Evolutionary conservation across 2,888 invertebrate species (phyloP), one percentile per base, ranked within the genome.

Genomic region (Brachypalpus laphriformis): DNA sequence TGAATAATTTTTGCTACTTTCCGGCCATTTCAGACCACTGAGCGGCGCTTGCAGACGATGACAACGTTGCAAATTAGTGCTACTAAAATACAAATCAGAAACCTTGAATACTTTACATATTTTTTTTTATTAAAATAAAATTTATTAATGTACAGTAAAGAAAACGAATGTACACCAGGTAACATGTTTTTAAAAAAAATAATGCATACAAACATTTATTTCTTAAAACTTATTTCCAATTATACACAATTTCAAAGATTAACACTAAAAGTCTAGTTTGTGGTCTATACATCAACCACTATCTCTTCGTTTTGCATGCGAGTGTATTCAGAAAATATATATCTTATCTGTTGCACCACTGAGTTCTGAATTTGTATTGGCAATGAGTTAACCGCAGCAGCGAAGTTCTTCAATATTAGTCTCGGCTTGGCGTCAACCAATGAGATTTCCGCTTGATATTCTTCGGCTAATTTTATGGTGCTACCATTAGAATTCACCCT

Each of bases 381-480:
- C 56, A 83, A 7, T 3, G 83, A 83, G 8, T 83, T 83, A 3
- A 83, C 70, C 1, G 83, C 83, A 1, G 83, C 66, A 9, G 74
- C 80, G 28, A 80, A 49, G 25, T 83, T 83, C 45, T 83, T 83
- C 14, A 83, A 25, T 22, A 80, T 47, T 0, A 83, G 37, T 9
- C 45, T 78, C 9, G 70, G 61, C 14, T 83, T 83, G 1, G 78
- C 83, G 3, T 83, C 83, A 5, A 78, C 74, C 14, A 83, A 5
- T 31, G 83, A 83, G 7, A 83, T 83, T 22, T 83, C 83, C 4
- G 80, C 78, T 65, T 83, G 83, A 22, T 65, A 83, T 56, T 83
- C 83, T 56, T 83, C 83, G 2, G 83, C 83, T 4, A 83, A 20
- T 51, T 80, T 83, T 7, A 83, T 78, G 0, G 80, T 78, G 5